A percentile compares a stretch with the other conserved stretches of the same genome.
These are phyloP conservation scores for Coracopsis vasa DNA, from an alignment of 2,113 vertebrate species.

Conservation along the genomic window DNA sequence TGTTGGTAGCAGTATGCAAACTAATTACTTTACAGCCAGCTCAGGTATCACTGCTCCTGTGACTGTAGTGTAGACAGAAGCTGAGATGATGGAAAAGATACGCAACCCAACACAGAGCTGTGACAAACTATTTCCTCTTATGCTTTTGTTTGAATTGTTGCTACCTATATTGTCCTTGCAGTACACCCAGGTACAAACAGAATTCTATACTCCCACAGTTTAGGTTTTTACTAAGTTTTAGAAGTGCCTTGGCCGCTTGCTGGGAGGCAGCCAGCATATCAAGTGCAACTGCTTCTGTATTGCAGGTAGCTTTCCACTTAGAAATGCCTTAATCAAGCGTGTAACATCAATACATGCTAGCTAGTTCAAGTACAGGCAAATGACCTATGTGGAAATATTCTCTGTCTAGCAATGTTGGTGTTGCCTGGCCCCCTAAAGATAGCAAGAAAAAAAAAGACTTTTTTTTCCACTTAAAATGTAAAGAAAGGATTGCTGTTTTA, in stretches of 20 bases:
- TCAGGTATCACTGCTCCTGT: not conserved
- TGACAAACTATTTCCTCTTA: not conserved
- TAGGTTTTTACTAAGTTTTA: not conserved
- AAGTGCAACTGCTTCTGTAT: not conserved
- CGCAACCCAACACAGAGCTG: not conserved
- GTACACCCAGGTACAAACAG: not conserved
- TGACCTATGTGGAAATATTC: not conserved
- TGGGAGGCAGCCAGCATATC: not conserved
- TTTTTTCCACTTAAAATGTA: not conserved
- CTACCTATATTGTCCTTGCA: not conserved
- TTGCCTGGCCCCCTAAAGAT: not conserved
- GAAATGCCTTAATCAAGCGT: not conserved
- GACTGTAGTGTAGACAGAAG: not conserved
- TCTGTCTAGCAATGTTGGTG: accelerated
- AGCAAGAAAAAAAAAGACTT: not conserved
- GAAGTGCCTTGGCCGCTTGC: not conserved
- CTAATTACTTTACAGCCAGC: not conserved
- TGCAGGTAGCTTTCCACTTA: not conserved
- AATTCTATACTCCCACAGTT: not conserved
- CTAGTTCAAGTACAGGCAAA: not conserved
- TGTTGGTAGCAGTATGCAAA: not conserved
- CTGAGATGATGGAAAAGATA: not conserved
- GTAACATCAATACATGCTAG: not conserved
- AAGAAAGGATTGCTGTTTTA: not conserved
- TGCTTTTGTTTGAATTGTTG: not conserved